Evolutionary conservation across 2,113 vertebrate species (phyloP), one percentile per base, ranked within the genome.

Genomic region (Ibidorhyncha struthersii): DNA sequence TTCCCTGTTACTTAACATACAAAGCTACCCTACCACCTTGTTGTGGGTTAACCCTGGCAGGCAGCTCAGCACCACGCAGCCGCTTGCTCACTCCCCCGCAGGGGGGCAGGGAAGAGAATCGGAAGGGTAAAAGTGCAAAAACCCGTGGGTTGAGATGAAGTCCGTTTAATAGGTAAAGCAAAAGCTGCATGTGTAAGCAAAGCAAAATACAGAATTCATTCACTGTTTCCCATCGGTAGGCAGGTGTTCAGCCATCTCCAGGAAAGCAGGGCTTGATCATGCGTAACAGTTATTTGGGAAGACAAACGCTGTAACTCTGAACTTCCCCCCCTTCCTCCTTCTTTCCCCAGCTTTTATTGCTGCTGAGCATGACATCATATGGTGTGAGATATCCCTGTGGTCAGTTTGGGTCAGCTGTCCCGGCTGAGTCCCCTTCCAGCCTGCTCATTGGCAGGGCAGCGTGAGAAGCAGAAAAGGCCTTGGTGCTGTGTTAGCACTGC

Each of bases 61-160:
- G 47, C 52, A 90, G 65, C 30, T 73, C 50, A 56, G 59, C 65
- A 9, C 61, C 41, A 74, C 0, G 0, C 23, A 93, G n/a, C 19
- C 1, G 2, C 53, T 85, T 13, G 1, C 63, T 50, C 34, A 32
- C 23, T 76, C 8, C 34, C 27, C 6, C 5, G 0, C 17, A 13
- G 19, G 11, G 17, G 21, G 43, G 72, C 19, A 26, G 43, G 14
- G 22, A 38, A 91, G 15, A 77, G 29, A 61, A 81, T 5, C 3
- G 2, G 10, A 78, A 78, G 26, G 6, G 23, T 41, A 14, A 41
- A 86, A 82, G 23, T 62, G 45, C 4, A 6, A 61, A 53, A 96
- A 87, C 26, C 52, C 6, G 0, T 23, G 18, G 34, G 20, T 49
- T 66, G 27, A 66, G 6, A 56, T 53, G 43, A 77, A 85, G 9